phyloP scores from a whole-genome alignment of 2,888 invertebrate species.

The Galerucella pusilla region DNA sequence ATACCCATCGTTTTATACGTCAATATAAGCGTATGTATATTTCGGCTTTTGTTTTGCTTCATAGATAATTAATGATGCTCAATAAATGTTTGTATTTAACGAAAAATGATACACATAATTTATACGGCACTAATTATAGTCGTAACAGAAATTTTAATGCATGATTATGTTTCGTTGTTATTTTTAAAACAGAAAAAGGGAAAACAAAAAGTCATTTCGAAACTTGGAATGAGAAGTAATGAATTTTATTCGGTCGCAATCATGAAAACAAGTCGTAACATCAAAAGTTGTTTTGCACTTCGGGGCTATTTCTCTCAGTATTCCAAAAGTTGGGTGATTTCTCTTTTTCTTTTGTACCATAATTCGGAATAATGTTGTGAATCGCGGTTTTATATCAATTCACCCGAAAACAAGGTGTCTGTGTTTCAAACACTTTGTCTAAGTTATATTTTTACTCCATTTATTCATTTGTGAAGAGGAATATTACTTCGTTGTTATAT shows the following conservation, averaged over 20 bases:
- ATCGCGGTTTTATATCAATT: background rate
- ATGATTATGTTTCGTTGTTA: too few relatives aligned
- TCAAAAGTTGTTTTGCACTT: constrained; percentile 4
- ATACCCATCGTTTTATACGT: constrained; percentile 4
- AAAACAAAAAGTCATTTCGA: background rate
- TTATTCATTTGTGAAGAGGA: background rate
- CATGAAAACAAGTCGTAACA: constrained; percentile 8
- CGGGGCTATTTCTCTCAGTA: background rate
- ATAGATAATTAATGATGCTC: constrained; percentile 13
- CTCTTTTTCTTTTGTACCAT: background rate
- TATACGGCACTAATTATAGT: too few relatives aligned
- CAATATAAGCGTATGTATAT: constrained; percentile 5
- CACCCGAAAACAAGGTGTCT: background rate
- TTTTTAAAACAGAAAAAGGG: background rate
- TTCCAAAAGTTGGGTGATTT: constrained; percentile 6
- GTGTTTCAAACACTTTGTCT: background rate
- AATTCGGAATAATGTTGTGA: constrained; percentile 2
- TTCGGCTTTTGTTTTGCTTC: constrained; percentile 12
- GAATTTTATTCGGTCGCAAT: constrained; percentile 6
- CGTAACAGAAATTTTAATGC: too few relatives aligned
- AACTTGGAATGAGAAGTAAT: constrained; percentile 4
- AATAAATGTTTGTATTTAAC: background rate
- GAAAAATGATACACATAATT: too few relatives aligned
- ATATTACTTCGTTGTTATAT: background rate
- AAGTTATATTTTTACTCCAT: background rate